Conservation (phyloP, 1,140 invertebrate species). For the Lysiphlebus fabarum region DNA sequence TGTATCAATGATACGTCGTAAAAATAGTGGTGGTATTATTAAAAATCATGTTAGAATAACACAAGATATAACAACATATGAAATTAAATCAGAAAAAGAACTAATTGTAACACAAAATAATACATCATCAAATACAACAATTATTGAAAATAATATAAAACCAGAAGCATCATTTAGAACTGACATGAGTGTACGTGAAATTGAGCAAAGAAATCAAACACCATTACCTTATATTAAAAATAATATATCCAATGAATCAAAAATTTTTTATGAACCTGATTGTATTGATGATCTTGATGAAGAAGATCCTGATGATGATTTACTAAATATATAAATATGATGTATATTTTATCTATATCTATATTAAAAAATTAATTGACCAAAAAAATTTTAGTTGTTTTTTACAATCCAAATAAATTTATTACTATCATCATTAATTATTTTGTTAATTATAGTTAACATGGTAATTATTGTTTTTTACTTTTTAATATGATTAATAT, state of each 20-base stretch:
- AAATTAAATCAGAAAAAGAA: slow-evolving; percentile 28
- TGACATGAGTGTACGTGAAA: slow-evolving; percentile 45
- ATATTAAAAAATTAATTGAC: too few species aligned
- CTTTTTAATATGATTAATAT: too few species aligned
- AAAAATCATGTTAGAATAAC: slow-evolving; percentile 36
- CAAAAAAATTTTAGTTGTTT: too few species aligned
- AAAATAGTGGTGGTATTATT: slow-evolving; percentile 37
- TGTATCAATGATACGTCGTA: slow-evolving; percentile 33
- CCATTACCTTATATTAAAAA: slow-evolving; percentile 40
- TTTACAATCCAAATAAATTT: too few species aligned
- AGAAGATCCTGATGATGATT: slow-evolving; percentile 59
- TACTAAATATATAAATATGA: slow-evolving; percentile 32
- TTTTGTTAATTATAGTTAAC: too few species aligned
- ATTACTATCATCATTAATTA: too few species aligned
- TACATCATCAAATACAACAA: background rate
- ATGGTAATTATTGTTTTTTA: too few species aligned
- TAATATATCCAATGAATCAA: slow-evolving; percentile 36
- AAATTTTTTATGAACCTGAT: slow-evolving; percentile 58
- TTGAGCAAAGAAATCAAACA: slow-evolving; percentile 42
- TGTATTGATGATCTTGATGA: slow-evolving; percentile 58
- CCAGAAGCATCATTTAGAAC: slow-evolving; percentile 45
- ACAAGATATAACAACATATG: slow-evolving; percentile 36
- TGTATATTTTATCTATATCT: too few species aligned
- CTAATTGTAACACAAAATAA: background rate
- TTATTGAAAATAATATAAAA: slow-evolving; percentile 20